Evolutionary conservation across 1,140 invertebrate genomes (phyloP).

Genomic region (Aphaenogaster floridana): DNA sequence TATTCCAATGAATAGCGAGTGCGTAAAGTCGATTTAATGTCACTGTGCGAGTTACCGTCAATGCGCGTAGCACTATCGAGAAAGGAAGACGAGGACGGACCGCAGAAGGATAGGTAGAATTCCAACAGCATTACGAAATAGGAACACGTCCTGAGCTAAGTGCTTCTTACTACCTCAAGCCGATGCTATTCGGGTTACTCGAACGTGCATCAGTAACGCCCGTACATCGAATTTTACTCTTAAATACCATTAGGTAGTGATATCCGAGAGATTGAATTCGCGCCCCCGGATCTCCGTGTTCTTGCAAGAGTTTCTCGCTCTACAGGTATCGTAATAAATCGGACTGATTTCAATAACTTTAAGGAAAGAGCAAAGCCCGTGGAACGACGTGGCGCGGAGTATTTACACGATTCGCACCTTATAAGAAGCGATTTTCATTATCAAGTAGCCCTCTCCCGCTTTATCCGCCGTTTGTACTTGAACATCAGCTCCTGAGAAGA

Average conservation of each 20-base stretch:
- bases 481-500: slow-evolving; percentile 48
- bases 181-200: slow-evolving; percentile 43
- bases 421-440: slow-evolving; percentile 48
- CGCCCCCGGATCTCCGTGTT: background rate
- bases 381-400: slow-evolving; percentile 10
- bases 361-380: background rate
- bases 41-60: slow-evolving; percentile 60
- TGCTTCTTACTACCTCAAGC: slow-evolving; percentile 64
- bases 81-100: slow-evolving; percentile 8
- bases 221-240: slow-evolving; percentile 58
- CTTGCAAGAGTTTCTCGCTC: background rate
- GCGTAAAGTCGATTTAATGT: slow-evolving; percentile 67
- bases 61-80: slow-evolving; percentile 1
- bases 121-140: slow-evolving; percentile 66
- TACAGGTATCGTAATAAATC: slow-evolving; percentile 26
- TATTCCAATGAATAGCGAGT: slow-evolving; percentile 44
- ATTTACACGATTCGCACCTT: slow-evolving; percentile 61
- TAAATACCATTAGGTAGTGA: slow-evolving; percentile 26
- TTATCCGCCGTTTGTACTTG: slow-evolving; percentile 61
- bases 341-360: background rate
- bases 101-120: slow-evolving; percentile 46
- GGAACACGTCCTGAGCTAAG: slow-evolving; percentile 69
- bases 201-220: slow-evolving; percentile 43
- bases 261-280: background rate
- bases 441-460: slow-evolving; percentile 65